phyloP scores from a whole-genome alignment of 2,113 vertebrate species.

The Oncorhynchus kisutch region DNA sequence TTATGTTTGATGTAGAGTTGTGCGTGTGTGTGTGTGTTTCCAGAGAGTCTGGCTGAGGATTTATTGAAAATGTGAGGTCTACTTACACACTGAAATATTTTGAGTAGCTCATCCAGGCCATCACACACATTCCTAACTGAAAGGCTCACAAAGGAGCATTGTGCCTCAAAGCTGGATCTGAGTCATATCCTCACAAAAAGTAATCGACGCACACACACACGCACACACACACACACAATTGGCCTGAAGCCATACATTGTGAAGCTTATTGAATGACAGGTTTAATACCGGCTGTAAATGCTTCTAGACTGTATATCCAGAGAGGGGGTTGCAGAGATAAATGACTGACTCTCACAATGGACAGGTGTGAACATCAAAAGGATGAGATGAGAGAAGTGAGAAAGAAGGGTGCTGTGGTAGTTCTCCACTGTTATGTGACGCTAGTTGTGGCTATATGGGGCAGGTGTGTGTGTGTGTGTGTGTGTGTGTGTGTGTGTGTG shows the following conservation, averaged over 20 bases:
- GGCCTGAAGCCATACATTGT: slow-evolving; percentile 21
- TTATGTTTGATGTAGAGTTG: not conserved
- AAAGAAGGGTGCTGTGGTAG: not conserved
- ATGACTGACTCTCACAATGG: not conserved
- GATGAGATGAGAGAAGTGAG: not conserved
- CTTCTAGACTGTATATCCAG: slow-evolving; percentile 2
- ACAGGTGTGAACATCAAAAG: not conserved
- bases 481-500: not conserved
- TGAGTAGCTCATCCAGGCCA: slow-evolving; percentile 17
- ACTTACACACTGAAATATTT: not conserved
- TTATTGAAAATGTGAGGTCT: not conserved
- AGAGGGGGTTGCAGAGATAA: not conserved
- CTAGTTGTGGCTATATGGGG: not conserved
- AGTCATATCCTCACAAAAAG: not conserved
- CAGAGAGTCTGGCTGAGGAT: too few relatives aligned
- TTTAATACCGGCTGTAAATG: slow-evolving; percentile 34
- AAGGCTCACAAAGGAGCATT: slow-evolving; percentile 32
- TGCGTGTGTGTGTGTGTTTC: not conserved
- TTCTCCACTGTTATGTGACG: not conserved
- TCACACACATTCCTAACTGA: slow-evolving; percentile 32
- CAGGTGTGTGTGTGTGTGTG: slow-evolving; percentile 3
- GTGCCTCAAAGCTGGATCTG: slow-evolving; percentile 6
- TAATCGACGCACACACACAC: not conserved
- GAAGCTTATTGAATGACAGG: slow-evolving; percentile 23
- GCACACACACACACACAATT: not conserved